Evolutionary conservation across 1,140 invertebrate genomes (phyloP).

Genomic region (Planococcus citri): DNA sequence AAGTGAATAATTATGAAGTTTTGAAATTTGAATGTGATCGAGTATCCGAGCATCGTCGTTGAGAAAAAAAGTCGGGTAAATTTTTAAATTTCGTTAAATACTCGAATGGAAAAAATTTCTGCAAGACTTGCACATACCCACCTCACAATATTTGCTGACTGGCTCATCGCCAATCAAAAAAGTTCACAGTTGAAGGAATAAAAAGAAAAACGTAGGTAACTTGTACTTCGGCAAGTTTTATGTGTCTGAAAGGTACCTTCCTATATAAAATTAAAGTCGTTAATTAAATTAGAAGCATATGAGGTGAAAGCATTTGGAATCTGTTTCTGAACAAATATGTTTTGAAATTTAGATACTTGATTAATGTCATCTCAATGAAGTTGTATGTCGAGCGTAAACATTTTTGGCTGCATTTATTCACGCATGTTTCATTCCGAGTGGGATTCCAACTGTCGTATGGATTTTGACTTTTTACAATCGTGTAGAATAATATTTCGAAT

Average conservation of each 20-base stretch:
- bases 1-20: no score
- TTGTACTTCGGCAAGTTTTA: no score
- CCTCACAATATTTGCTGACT: no score
- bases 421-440: neutral
- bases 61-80: no score
- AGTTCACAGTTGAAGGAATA: neutral
- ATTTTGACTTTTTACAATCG: neutral
- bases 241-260: neutral
- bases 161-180: neutral
- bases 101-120: no score
- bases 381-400: neutral
- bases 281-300: neutral
- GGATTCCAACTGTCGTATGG: neutral
- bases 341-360: conserved; percentile 9
- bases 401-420: neutral
- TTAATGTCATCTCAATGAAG: conserved; percentile 13
- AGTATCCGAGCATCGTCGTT: no score
- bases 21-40: no score
- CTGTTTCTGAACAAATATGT: neutral
- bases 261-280: neutral
- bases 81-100: no score
- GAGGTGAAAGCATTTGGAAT: neutral
- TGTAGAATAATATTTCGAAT: neutral
- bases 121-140: no score
- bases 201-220: no score